Base-by-base conservation (phyloP, 2,888 invertebrate species). In the Criorhina ranunculi region DNA sequence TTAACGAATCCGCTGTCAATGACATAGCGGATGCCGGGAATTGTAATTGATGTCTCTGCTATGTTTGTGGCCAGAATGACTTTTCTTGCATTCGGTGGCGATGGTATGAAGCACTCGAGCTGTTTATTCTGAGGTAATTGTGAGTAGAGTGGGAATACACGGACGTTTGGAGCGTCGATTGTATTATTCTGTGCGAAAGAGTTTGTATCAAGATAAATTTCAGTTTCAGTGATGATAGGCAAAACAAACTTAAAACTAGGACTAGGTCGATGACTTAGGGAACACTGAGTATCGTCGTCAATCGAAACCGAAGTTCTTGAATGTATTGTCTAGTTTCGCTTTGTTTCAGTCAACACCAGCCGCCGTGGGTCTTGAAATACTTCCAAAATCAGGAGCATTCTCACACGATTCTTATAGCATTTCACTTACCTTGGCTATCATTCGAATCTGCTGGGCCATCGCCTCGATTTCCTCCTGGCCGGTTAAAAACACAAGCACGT, bases 391-490 rank as follows among this genome's bases (percentile, higher is more conserved):
- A 17, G 55, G 55, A 55, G 17, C 33, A 35, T 33, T 12, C 6
- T 11, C 12, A 49, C 24, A 24, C 24, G 24, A 24, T n/a, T n/a
- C n/a, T n/a, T n/a, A n/a, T n/a, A 12, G 33, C 7, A 8, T 0
- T 24, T 24, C 7, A 73, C 78, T 87, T 90, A 94, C 95, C 92
- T 95, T 95, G 0, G 95, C 94, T 86, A 96, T 94, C 89, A 94
- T 93, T 87, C 95, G 93, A 46, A 97, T 95, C 89, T 95, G 96
- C 87, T 94, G 93, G 83, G 95, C 95, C 86, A 96, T 94, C n/a
- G 95, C 94, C 92, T 98, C 98, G 87, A 99, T 98, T 93, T 99
- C 98, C 92, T 99, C 98, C 93, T 98, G 98, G 0, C 99, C 99
- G 57, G 98, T 98, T 75, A 99, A 92, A 92, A 99, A 99, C 42